Evolutionary conservation across 2,888 invertebrate species (phyloP), one percentile per base, ranked within the genome.

Genomic region (Agrochola circellaris): DNA sequence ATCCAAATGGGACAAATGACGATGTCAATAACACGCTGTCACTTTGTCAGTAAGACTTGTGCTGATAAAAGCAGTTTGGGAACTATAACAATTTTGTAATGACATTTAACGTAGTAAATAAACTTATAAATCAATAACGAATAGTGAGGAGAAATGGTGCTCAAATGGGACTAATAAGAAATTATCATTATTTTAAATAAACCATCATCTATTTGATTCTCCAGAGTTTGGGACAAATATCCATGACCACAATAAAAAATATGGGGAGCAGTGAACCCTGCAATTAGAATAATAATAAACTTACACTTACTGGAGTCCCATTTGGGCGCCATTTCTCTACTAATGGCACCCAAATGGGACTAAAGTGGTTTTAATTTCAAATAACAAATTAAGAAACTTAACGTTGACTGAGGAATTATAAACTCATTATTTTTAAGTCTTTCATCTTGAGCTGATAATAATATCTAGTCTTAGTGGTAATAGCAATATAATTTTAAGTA

Each of bases 271-370:
- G 6, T 42, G 11, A 42, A 30, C 15, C 15, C 15, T 23, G 5
- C 0, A 70, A 23, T 30, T 30, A 26, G 3, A 68, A n/a, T n/a
- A 45, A 23, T 23, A 20, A 51, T 38, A 1, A 20, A 20, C 0
- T 20, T 26, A 15, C 7, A 20, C 0, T 20, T 26, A 15, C 7
- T 15, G 0, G 7, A 30, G 30, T 72, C 80, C 58, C 73, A 73
- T 11, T 81, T 81, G 81, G 60, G 81, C 51, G 58, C 73, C 80
- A 79, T 1, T 30, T 54, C 11, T 11, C 3, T 20, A 1, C 20
- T 61, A 77, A 11, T 81, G 81, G 45, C 74, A 15, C 77, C 34
- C 51, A 77, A 62, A 26, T 54, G 61, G 17, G 61, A 45, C 77
- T 15, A 7, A 38, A 34, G 1, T 30, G 8, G 54, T 38, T 38